phyloP scores from a whole-genome alignment of 2,113 vertebrate species.

The Onychostoma macrolepis region DNA sequence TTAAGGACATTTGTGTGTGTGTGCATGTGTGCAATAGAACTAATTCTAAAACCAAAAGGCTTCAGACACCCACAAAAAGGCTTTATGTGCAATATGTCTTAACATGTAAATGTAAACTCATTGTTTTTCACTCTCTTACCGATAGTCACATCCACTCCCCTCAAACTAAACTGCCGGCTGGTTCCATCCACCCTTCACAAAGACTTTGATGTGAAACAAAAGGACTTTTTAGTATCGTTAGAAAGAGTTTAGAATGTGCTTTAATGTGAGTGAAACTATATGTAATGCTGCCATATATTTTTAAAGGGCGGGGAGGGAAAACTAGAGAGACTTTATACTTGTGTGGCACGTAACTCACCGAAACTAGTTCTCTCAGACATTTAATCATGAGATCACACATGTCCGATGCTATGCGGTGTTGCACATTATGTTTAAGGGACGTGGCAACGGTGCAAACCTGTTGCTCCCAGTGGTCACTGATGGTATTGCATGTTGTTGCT shows the following conservation, averaged over 20 bases:
- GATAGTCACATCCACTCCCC: conserved; percentile 16
- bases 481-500: conserved; percentile 57
- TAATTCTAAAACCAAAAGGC: conserved; percentile 68
- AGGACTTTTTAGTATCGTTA: conserved; percentile 34
- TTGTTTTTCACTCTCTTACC: conserved; percentile 38
- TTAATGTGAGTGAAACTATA: conserved; percentile 32
- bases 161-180: conserved; percentile 47
- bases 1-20: conserved; percentile 68
- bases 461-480: conserved; percentile 64
- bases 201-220: conserved; percentile 39
- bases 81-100: conserved; percentile 77
- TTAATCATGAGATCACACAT: conserved; percentile 3
- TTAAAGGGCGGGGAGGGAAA: not conserved
- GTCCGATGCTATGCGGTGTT: conserved; percentile 13
- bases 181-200: conserved; percentile 45
- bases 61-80: conserved; percentile 53
- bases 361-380: not conserved
- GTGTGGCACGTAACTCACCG: not conserved
- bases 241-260: conserved; percentile 41
- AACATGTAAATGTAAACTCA: conserved; percentile 57
- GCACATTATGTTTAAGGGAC: conserved; percentile 31
- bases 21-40: conserved; percentile 72
- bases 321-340: not conserved
- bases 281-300: conserved; percentile 40
- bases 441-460: conserved; percentile 19